Conservation (phyloP, 2,113 vertebrate species). For the Stigmatopora argus region DNA sequence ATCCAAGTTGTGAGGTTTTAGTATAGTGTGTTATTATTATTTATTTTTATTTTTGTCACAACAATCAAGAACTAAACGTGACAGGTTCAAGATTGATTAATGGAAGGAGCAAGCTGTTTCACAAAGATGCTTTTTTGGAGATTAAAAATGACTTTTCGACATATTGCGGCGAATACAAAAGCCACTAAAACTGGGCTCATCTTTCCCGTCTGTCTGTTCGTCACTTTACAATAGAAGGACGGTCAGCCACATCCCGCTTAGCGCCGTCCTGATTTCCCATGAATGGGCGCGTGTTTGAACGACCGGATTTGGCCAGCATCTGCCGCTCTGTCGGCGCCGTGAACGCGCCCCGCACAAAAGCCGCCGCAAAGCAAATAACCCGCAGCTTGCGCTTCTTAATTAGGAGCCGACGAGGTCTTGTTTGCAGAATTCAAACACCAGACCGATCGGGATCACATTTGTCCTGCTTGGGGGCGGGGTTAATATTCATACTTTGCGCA, state of each 20-base stretch:
- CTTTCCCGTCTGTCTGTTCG: constrained; percentile 16
- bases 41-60: not conserved
- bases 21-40: no score
- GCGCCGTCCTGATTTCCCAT: constrained; percentile 68
- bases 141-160: constrained; percentile 40
- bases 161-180: constrained; percentile 51
- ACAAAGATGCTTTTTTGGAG: constrained; percentile 15
- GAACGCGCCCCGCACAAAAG: constrained; percentile 79
- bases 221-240: constrained; percentile 40
- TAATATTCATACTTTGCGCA: no score
- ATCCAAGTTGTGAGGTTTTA: no score
- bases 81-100: constrained; percentile 17
- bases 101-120: constrained; percentile 23
- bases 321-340: constrained; percentile 64
- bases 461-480: not conserved
- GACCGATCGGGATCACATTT: not conserved
- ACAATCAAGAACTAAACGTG: not conserved
- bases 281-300: constrained; percentile 70
- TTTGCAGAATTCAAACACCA: constrained; percentile 30
- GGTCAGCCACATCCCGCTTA: constrained; percentile 62
- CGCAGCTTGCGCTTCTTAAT: constrained; percentile 58
- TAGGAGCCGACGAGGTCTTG: constrained; percentile 63
- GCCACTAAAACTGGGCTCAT: constrained; percentile 42
- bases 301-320: constrained; percentile 72
- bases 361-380: constrained; percentile 56